Percentiles rank a stretch among this genome's conserved stretches.
Conservation (phyloP, 2,113 vertebrate genomes). For the Fulica atra region DNA sequence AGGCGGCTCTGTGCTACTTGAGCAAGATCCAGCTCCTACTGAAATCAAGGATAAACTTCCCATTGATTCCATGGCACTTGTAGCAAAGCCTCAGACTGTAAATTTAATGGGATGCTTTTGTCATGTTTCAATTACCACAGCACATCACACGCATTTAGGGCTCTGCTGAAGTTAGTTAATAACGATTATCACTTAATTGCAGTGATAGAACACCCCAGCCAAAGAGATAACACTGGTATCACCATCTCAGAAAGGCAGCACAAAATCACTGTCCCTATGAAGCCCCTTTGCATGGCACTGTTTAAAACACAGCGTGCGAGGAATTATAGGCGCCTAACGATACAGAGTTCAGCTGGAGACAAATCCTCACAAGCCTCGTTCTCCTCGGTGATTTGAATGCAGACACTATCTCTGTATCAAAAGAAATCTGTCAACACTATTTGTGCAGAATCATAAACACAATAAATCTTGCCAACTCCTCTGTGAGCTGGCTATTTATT, state of each 20-base stretch:
- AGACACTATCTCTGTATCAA: slow-evolving; percentile 8
- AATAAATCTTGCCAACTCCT: slow-evolving; percentile 55
- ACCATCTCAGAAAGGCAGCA: neutral
- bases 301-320: neutral
- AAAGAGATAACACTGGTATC: neutral
- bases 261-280: neutral
- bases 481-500: slow-evolving; percentile 44
- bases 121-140: neutral
- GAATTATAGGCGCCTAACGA: neutral
- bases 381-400: neutral
- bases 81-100: neutral
- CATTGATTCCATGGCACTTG: neutral
- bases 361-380: neutral
- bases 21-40: slow-evolving; percentile 50
- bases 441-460: slow-evolving; percentile 44
- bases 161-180: neutral
- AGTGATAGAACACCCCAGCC: neutral
- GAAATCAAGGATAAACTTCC: slow-evolving; percentile 18
- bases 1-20: neutral
- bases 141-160: neutral
- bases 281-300: neutral
- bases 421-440: slow-evolving; percentile 41
- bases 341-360: neutral
- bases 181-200: neutral
- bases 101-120: neutral